A percentile compares a stretch with the other conserved stretches of the same genome.
Conservation (phyloP, 2,797 vertebrate species). For the Xenopus petersii region DNA sequence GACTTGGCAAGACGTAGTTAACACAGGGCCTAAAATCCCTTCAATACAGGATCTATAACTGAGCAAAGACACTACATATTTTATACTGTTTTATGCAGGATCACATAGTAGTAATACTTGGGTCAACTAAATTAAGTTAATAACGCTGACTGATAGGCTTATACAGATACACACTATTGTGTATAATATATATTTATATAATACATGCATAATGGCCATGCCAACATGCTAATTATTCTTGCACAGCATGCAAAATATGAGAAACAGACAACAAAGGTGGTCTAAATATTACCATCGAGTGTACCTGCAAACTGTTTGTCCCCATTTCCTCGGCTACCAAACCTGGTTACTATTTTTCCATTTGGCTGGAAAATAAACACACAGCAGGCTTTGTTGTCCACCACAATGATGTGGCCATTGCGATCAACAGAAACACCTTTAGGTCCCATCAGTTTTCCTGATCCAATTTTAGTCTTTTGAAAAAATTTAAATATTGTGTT, state of each 20-base stretch:
- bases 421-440: slow-evolving; percentile 95
- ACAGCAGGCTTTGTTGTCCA: slow-evolving; percentile 98
- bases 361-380: slow-evolving; percentile 95
- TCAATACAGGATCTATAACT: too few relatives aligned
- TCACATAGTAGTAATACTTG: too few relatives aligned
- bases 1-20: too few relatives aligned
- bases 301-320: slow-evolving; percentile 99
- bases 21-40: too few relatives aligned
- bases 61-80: too few relatives aligned
- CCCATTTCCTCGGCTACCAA: slow-evolving; percentile 92
- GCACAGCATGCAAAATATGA: slow-evolving; percentile 38
- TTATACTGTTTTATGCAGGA: too few relatives aligned
- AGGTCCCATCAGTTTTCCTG: slow-evolving; percentile 96
- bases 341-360: slow-evolving; percentile 94
- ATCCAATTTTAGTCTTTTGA: slow-evolving; percentile 88
- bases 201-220: too few relatives aligned
- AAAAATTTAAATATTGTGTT: background rate
- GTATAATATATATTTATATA: too few relatives aligned
- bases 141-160: too few relatives aligned
- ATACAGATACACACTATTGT: too few relatives aligned
- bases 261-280: slow-evolving; percentile 50
- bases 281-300: slow-evolving; percentile 71
- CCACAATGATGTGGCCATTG: slow-evolving; percentile 94
- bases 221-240: background rate
- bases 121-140: too few relatives aligned